These are phyloP conservation scores for Periplaneta americana DNA, from an alignment of 1,140 invertebrate genomes.

Conservation along the genomic window DNA sequence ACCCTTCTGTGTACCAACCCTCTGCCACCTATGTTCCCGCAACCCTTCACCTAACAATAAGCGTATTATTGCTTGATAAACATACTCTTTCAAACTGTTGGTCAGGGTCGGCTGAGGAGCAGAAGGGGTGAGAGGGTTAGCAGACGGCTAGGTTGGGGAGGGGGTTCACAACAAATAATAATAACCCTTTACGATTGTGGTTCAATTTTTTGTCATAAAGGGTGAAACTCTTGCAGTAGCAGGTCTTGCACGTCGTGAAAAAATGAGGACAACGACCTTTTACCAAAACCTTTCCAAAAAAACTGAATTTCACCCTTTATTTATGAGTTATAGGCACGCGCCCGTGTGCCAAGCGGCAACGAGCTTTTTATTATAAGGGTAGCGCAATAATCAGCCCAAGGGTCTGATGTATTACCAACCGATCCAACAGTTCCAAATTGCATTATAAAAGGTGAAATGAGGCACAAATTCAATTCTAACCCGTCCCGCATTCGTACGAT, in stretches of 20 bases:
- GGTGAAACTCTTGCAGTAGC: background rate
- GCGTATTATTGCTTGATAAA: background rate
- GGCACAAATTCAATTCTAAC: background rate
- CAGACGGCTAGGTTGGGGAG: background rate
- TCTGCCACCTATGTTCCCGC: background rate
- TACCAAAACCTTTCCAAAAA: background rate
- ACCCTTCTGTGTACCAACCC: background rate
- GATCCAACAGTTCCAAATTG: background rate
- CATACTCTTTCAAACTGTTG: background rate
- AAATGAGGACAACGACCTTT: background rate
- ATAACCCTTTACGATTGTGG: background rate
- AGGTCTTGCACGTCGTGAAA: background rate
- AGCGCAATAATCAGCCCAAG: no score
- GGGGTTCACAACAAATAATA: background rate
- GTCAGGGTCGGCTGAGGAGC: background rate
- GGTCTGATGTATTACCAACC: no score
- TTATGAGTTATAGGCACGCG: background rate
- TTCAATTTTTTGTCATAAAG: background rate
- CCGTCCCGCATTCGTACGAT: no score
- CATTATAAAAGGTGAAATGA: background rate
- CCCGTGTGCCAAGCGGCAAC: background rate
- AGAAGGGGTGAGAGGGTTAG: background rate
- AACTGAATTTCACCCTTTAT: background rate
- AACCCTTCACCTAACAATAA: background rate
- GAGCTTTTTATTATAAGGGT: background rate